Evolutionary conservation across 1,140 invertebrate genomes (phyloP).

Genomic region (Polypedilum pembai): DNA sequence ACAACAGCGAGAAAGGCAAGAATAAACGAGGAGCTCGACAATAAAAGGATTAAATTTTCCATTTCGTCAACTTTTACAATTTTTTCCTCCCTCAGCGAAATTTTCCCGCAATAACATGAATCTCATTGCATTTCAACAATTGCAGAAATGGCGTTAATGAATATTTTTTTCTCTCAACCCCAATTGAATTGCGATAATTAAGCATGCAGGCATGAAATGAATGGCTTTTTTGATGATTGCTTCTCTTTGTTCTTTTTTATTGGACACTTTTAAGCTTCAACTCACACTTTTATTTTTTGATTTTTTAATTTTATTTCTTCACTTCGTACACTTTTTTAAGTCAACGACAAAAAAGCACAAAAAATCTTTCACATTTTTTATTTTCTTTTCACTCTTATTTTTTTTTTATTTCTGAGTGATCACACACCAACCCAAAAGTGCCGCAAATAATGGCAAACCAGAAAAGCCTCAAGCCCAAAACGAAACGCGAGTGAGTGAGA

Average conservation of each 20-base stretch:
- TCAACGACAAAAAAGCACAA: too few species aligned
- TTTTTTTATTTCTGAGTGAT: conserved; percentile 22
- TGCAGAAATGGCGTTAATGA: not conserved
- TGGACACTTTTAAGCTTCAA: too few species aligned
- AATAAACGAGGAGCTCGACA: too few species aligned
- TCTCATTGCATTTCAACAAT: not conserved
- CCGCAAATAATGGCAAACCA: conserved; percentile 26
- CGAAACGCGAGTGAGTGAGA: not conserved
- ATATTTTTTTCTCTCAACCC: not conserved
- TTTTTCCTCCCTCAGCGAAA: not conserved
- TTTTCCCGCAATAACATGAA: conserved; percentile 15
- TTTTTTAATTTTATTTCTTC: too few species aligned
- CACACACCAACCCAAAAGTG: not conserved
- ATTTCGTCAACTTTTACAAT: conserved; percentile 11
- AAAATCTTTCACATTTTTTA: not conserved
- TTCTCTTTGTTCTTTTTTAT: too few species aligned
- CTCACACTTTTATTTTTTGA: too few species aligned
- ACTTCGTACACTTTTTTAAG: too few species aligned
- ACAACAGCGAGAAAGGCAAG: not conserved
- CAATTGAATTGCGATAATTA: conserved; percentile 9
- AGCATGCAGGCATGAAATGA: not conserved
- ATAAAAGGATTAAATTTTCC: conserved; percentile 28
- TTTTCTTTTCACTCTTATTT: not conserved
- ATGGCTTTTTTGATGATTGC: too few species aligned
- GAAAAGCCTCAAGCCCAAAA: conserved; percentile 25